Evolutionary conservation across 64 coral and sea anemone genomes (phyloP).

Genomic region (Pocillopora damicornis): DNA sequence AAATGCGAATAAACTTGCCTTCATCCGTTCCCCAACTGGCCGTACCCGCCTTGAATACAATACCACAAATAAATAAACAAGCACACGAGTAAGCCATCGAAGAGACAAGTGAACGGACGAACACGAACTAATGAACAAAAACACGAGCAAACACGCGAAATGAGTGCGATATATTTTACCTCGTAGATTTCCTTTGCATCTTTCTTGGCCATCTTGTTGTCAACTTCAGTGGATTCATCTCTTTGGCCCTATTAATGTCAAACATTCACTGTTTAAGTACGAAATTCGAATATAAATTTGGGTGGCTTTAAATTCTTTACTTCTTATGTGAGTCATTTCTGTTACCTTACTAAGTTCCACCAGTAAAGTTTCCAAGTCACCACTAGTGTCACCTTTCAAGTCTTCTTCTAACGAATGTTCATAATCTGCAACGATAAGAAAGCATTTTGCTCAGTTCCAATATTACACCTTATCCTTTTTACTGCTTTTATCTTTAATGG

Average conservation of each 20-base stretch:
- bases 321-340: not conserved
- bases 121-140: not conserved
- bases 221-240: slow-evolving; percentile 66
- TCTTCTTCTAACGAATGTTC: slow-evolving; percentile 52
- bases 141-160: not conserved
- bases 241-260: slow-evolving; percentile 52
- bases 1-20: slow-evolving; percentile 77
- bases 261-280: not conserved
- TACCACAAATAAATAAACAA: not conserved
- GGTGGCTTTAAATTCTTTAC: not conserved
- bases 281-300: not conserved
- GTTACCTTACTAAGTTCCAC: slow-evolving; percentile 68
- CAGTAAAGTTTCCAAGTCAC: slow-evolving; percentile 68
- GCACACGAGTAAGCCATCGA: not conserved
- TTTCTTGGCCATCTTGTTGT: slow-evolving; percentile 67
- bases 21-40: slow-evolving; percentile 83
- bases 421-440: slow-evolving; percentile 36
- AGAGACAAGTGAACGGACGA: not conserved
- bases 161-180: slow-evolving; percentile 12
- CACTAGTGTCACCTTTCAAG: slow-evolving; percentile 67
- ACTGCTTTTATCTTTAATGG: not conserved
- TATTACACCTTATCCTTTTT: not conserved
- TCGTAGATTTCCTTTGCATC: slow-evolving; percentile 72
- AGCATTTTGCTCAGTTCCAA: not conserved
- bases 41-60: slow-evolving; percentile 49